These are phyloP conservation scores for Amphilophus citrinellus DNA, from an alignment of 2,113 vertebrate species.

Conservation along the genomic window DNA sequence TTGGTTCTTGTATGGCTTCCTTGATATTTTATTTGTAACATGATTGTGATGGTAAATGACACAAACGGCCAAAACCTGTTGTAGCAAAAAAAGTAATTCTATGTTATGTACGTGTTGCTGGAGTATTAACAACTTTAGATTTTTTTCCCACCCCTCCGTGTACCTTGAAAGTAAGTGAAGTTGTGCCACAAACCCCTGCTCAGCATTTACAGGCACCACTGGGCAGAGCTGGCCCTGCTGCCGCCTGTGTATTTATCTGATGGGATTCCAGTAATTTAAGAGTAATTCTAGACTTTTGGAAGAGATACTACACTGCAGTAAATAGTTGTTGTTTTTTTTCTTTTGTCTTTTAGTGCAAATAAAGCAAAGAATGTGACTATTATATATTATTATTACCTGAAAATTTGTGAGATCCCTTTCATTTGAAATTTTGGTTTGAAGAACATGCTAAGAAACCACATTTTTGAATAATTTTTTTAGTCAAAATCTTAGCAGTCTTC, in stretches of 20 bases:
- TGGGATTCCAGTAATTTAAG: not conserved
- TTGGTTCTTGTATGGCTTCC: not conserved
- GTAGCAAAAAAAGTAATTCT: not conserved
- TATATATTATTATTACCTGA: not conserved
- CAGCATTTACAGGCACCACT: not conserved
- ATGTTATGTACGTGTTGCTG: not conserved
- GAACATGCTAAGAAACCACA: no score
- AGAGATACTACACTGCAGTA: not conserved
- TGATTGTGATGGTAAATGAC: not conserved
- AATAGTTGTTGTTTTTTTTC: not conserved
- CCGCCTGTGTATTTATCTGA: not conserved
- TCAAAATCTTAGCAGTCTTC: no score
- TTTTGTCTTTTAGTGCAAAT: not conserved
- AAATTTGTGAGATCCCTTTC: no score
- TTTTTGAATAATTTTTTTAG: no score
- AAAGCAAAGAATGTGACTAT: not conserved
- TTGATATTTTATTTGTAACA: not conserved
- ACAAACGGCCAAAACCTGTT: not conserved
- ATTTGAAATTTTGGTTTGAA: no score
- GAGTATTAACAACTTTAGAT: no score
- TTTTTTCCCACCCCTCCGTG: not conserved
- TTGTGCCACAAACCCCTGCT: not conserved
- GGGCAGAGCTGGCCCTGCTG: not conserved
- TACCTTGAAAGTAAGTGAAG: no score
- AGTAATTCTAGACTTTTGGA: not conserved